Evolutionary conservation across 2,888 invertebrate species (phyloP).

Genomic region (Noctuana brunneofusca): DNA sequence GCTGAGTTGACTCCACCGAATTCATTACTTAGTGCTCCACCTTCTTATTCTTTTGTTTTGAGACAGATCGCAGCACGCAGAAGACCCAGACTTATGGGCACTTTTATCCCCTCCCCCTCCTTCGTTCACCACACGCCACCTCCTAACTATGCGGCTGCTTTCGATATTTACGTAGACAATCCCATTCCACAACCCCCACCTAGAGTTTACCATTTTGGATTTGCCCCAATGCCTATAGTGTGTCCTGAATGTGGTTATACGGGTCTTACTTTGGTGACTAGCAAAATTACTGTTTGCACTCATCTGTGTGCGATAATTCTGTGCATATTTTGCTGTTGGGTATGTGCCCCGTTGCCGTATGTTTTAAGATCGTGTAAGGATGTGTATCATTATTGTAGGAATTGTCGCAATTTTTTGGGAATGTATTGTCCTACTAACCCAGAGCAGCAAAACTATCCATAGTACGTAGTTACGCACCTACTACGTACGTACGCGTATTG

Average conservation of each 20-base stretch:
- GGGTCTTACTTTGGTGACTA: constrained; percentile 61
- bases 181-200: constrained; percentile 54
- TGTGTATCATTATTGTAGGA: constrained; percentile 74
- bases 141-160: constrained; percentile 71
- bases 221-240: constrained; percentile 60
- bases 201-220: constrained; percentile 63
- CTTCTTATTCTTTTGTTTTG: constrained; percentile 73
- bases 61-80: constrained; percentile 64
- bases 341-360: constrained; percentile 73
- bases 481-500: not conserved
- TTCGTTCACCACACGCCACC: constrained; percentile 72
- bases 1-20: constrained; percentile 63
- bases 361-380: constrained; percentile 73
- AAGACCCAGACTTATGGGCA: constrained; percentile 70
- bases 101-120: constrained; percentile 73
- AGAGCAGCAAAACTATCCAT: constrained; percentile 50
- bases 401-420: constrained; percentile 68
- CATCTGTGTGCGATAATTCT: constrained; percentile 68
- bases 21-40: constrained; percentile 70
- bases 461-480: no score
- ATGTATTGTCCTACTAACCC: constrained; percentile 74
- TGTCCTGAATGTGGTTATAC: constrained; percentile 71
- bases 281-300: constrained; percentile 68
- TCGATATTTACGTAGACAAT: constrained; percentile 71
- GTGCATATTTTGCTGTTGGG: constrained; percentile 74